Evolutionary conservation across 2,797 vertebrate species (phyloP).

Genomic region (Mormyrops attenuatus): DNA sequence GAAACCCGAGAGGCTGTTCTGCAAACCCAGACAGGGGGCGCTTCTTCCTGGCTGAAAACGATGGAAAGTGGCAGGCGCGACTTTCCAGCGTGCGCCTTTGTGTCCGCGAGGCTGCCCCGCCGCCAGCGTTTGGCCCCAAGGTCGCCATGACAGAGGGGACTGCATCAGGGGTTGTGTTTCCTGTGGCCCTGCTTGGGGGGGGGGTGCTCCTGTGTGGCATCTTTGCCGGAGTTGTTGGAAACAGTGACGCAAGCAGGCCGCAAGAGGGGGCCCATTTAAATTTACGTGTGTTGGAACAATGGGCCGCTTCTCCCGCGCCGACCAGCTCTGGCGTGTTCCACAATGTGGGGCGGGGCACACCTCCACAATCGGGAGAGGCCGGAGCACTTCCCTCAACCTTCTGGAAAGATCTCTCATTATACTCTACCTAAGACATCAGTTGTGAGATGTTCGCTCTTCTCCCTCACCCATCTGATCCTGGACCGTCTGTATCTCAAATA

Average conservation of each 20-base stretch:
- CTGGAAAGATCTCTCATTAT: background rate
- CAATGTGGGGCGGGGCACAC: background rate
- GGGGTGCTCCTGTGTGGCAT: background rate
- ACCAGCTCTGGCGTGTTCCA: background rate
- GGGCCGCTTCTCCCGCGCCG: background rate
- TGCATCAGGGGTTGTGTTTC: conserved; percentile 17
- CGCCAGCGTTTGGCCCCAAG: conserved; percentile 29
- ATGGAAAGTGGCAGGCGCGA: conserved; percentile 26
- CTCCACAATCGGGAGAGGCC: background rate
- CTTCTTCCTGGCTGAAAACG: conserved; percentile 27
- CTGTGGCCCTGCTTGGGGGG: background rate
- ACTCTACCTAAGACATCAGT: background rate
- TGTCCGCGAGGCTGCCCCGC: conserved; percentile 26
- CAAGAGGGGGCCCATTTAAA: background rate
- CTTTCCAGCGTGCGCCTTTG: conserved; percentile 38
- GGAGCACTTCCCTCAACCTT: background rate
- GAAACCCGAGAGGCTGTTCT: conserved; percentile 41
- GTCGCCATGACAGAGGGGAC: conserved; percentile 24
- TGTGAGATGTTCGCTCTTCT: background rate
- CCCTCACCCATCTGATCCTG: background rate
- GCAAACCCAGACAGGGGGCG: conserved; percentile 21
- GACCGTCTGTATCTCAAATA: background rate
- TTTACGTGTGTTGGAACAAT: background rate
- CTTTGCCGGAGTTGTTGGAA: background rate
- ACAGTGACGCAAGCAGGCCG: background rate